Conservation (phyloP, 2,113 vertebrate genomes). For the Bettongia penicillata region DNA sequence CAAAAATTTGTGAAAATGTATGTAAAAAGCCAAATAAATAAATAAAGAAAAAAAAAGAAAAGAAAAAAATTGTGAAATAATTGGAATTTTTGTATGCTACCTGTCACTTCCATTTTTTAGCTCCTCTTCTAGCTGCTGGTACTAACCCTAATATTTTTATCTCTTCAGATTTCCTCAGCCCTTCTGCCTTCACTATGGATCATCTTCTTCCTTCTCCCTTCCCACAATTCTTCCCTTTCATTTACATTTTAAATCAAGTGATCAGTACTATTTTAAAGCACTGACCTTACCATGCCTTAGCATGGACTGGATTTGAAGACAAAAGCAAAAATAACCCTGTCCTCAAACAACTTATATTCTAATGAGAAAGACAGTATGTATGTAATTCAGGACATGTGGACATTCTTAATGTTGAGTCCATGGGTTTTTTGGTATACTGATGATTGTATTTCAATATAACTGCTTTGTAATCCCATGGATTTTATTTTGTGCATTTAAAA, state of each 20-base stretch:
- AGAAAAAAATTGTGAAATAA: not conserved
- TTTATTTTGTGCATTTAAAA: not conserved
- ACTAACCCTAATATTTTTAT: not conserved
- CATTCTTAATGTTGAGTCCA: not conserved
- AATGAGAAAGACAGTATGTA: not conserved
- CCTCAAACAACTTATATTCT: not conserved
- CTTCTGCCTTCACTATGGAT: not conserved
- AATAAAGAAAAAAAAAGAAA: too few species aligned
- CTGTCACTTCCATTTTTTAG: not conserved
- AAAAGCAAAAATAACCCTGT: not conserved
- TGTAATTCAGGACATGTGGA: not conserved
- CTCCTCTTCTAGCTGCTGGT: not conserved
- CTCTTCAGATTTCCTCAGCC: not conserved
- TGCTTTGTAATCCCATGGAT: not conserved
- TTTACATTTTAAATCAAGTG: not conserved
- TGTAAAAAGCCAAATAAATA: too few species aligned
- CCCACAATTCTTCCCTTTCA: not conserved
- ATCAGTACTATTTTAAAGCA: not conserved
- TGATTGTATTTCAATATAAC: not conserved
- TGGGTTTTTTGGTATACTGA: not conserved
- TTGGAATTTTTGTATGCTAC: not conserved
- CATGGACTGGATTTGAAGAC: not conserved
- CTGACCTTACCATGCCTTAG: not conserved
- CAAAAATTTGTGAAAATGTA: too few species aligned
- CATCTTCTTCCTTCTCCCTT: not conserved